Evolutionary conservation across 2,113 vertebrate species (phyloP).

Genomic region (Pseudolaguvia tuberculata): DNA sequence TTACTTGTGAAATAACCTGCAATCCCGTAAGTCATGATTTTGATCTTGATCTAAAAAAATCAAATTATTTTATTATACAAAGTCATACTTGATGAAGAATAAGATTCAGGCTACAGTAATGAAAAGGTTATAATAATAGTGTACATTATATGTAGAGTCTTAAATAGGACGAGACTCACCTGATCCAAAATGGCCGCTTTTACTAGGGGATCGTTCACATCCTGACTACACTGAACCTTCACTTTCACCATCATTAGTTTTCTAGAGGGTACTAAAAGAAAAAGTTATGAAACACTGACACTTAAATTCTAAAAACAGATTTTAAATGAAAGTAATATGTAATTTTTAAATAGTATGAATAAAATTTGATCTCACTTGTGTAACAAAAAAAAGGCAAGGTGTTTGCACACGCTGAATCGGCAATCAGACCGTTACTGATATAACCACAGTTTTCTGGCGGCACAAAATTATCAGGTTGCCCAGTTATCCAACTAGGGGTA

Average conservation of each 20-base stretch:
- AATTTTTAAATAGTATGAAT: too few species aligned
- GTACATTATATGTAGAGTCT: too few species aligned
- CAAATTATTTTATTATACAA: too few species aligned
- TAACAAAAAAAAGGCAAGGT: constrained; percentile 11
- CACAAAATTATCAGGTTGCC: background rate
- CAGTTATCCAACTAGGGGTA: background rate
- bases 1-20: too few species aligned
- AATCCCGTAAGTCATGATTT: too few species aligned
- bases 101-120: too few species aligned
- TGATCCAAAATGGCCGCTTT: background rate
- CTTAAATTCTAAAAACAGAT: background rate
- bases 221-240: background rate
- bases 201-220: too few species aligned
- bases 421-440: background rate
- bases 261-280: background rate
- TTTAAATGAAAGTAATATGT: background rate
- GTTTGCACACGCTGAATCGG: background rate
- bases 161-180: background rate
- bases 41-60: too few species aligned
- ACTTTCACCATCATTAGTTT: constrained; percentile 6
- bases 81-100: too few species aligned
- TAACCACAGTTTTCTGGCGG: background rate
- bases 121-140: too few species aligned
- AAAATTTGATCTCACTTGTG: background rate
- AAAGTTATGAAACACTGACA: background rate